Evolutionary conservation across 1,140 invertebrate genomes (phyloP), one percentile per base, ranked within the genome.

Genomic region (Drosophila sturtevanti): DNA sequence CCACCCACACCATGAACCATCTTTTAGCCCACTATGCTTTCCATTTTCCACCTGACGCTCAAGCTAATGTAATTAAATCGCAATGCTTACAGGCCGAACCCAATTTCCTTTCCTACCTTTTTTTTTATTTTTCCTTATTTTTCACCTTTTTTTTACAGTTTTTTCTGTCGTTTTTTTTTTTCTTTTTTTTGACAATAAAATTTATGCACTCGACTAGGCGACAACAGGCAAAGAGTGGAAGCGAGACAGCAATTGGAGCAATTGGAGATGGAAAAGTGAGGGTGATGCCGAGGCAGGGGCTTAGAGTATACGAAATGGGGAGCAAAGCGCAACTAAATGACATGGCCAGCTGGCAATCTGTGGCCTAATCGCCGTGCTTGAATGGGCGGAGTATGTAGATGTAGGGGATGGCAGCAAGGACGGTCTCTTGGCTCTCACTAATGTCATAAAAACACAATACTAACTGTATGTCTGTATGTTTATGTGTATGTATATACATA

Each of bases 1-100:
- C n/a, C 41, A 1, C 21, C 18, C 14, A 16, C 58, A 41, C 22
- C 63, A n/a, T n/a, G 48, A 68, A 11, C 58, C 69, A 16, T 38
- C 38, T 44, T 72, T 4, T 4, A 16, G 11, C 2, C 37, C n/a
- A 14, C n/a, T 31, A 24, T 14, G 22, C 35, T 18, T 56, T 75
- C 71, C 72, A 75, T 74, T 63, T 27, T 51, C 64, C 72, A 76
- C 48, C 72, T 76, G 72, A 62, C 72, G 58, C 72, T 76, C 58
- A 44, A 58, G 72, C 72, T 86, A 85, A 85, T 86, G 81, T 85
- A 85, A 85, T 85, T 85, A 85, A 84, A 84, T 85, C 78, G 81
- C 81, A 77, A 74, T 86, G 77, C 72, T 69, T 63, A 63, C 75
- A 68, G 35, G 82, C 61, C 66, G 63, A 64, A 68, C 58, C 73